Conservation (phyloP, 2,113 vertebrate species). For the Sinocyclocheilus maitianheensis region DNA sequence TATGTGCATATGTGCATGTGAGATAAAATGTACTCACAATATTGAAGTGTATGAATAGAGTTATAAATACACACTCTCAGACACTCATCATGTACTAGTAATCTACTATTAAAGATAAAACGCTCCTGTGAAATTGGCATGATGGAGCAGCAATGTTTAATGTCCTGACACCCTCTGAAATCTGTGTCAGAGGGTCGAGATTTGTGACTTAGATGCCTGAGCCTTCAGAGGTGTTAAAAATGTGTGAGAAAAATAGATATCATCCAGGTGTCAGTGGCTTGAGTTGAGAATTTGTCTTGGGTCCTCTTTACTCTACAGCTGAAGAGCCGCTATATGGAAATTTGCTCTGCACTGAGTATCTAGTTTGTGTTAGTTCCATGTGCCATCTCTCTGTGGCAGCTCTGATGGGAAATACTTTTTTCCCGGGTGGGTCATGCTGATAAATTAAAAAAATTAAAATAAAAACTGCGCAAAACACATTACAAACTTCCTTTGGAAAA, state of each 20-base stretch:
- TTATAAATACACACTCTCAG: slow-evolving; percentile 48
- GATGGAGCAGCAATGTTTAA: slow-evolving; percentile 5
- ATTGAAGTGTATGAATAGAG: background rate
- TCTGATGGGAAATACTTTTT: slow-evolving; percentile 7
- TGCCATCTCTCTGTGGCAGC: background rate
- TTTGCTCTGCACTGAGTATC: slow-evolving; percentile 9
- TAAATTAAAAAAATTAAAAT: background rate
- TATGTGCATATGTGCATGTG: background rate
- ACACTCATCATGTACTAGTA: slow-evolving; percentile 1
- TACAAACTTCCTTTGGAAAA: slow-evolving; percentile 14
- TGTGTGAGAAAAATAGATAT: slow-evolving; percentile 5
- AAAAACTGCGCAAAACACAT: background rate
- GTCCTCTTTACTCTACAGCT: background rate
- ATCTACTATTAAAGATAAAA: slow-evolving; percentile 9
- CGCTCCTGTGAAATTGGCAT: background rate
- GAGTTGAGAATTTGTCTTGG: slow-evolving; percentile 13
- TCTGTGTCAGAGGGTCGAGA: background rate
- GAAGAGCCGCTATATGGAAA: background rate
- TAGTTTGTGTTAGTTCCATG: background rate
- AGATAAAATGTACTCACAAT: slow-evolving; percentile 5
- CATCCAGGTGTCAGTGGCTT: slow-evolving; percentile 18
- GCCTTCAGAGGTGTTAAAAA: background rate
- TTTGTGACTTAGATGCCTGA: slow-evolving; percentile 19
- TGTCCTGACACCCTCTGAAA: slow-evolving; percentile 3
- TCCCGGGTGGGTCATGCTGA: slow-evolving; percentile 5